Evolutionary conservation across 2,888 invertebrate genomes (phyloP), one percentile per base, ranked within the genome.

Genomic region (Phaedon cochleariae): DNA sequence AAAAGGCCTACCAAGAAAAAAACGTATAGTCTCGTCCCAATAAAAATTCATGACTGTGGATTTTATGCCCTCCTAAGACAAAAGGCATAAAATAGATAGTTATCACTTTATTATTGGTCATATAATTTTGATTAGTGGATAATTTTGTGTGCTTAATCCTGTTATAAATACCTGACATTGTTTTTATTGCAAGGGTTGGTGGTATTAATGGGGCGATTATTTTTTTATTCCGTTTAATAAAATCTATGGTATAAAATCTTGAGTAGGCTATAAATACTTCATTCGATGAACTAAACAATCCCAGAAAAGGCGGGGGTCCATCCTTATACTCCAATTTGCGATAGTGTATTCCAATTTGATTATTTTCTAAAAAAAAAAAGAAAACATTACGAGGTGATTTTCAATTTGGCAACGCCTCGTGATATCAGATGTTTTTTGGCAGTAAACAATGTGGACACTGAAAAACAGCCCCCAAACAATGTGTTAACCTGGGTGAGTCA

Each of bases 1-100:
- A 63, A 60, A 55, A 62, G 17, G 62, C 48, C 55, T 55, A 51
- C 45, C 41, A 67, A 62, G 48, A 58, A 64, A 65, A 51, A 67
- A 22, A 55, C 41, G 53, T 57, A 37, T 17, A 46, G 34, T 59
- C 41, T 34, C 41, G 46, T 45, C 65, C 72, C 74, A 74, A 74
- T 74, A 73, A 74, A 75, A 75, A 74, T 70, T 71, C 71, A 73
- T 72, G 73, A 72, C 72, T 71, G 65, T 67, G 64, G 69, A 70
- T 72, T 74, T 73, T 67, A 69, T 66, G 66, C 64, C 68, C 69
- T 69, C 66, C 69, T 67, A 62, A 72, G 68, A 72, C 72, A 72
- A 72, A 72, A 65, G 34, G 60, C 64, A 65, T 69, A 69, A 69
- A 71, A 67, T 69, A 71, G 71, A 71, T 71, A 71, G 69, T 71